These are phyloP conservation scores for Stichodactyla helianthus DNA, from an alignment of 64 coral and sea anemone genomes.

Conservation along the genomic window DNA sequence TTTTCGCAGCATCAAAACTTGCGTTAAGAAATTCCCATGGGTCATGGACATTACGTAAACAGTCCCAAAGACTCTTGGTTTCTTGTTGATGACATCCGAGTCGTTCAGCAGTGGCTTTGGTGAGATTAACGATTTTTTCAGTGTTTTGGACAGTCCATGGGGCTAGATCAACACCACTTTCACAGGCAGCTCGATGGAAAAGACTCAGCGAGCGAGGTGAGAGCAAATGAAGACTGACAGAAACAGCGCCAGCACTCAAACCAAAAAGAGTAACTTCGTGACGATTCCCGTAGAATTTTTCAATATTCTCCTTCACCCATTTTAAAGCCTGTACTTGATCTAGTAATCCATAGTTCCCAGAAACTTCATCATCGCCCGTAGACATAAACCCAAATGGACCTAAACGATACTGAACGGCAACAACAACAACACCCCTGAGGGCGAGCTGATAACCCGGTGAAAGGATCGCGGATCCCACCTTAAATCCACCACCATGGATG, in stretches of 20 bases:
- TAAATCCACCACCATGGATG: conserved; percentile 27
- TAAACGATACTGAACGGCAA: conserved; percentile 56
- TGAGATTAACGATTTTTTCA: background rate
- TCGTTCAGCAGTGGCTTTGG: conserved; percentile 19
- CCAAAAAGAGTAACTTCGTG: conserved; percentile 48
- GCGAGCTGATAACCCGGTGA: conserved; percentile 21
- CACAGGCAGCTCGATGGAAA: conserved; percentile 25
- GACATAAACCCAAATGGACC: conserved; percentile 41
- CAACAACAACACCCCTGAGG: conserved; percentile 41
- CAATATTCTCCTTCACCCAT: conserved; percentile 47
- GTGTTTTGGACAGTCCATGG: background rate
- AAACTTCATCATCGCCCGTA: conserved; percentile 17
- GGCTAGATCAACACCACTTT: conserved; percentile 34
- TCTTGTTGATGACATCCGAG: conserved; percentile 12
- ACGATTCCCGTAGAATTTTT: conserved; percentile 26
- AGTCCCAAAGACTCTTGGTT: background rate
- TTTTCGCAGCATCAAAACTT: background rate
- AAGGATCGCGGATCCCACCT: background rate
- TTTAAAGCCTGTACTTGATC: conserved; percentile 55
- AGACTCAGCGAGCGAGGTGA: conserved; percentile 25
- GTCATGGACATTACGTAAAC: conserved; percentile 16
- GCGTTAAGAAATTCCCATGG: conserved; percentile 5
- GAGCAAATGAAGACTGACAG: conserved; percentile 25
- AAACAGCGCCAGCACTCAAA: conserved; percentile 28
- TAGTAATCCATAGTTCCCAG: conserved; percentile 48